phyloP scores from a whole-genome alignment of 2,797 vertebrate species.

The Cuniculus paca region DNA sequence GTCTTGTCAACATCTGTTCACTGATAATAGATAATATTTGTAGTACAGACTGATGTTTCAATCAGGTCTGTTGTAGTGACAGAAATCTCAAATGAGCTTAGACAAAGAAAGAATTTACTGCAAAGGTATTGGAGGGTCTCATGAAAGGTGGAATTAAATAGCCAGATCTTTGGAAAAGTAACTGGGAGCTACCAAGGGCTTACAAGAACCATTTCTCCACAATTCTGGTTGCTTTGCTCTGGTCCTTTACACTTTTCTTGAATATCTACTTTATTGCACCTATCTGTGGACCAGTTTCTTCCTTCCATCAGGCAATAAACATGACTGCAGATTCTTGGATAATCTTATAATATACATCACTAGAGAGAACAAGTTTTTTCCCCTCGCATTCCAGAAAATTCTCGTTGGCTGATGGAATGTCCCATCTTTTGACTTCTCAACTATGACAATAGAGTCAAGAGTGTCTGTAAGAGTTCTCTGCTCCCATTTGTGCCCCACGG shows the following conservation, averaged over 20 bases:
- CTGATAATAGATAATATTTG: background rate
- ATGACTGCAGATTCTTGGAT: background rate
- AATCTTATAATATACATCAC: background rate
- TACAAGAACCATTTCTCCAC: background rate
- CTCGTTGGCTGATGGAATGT: background rate
- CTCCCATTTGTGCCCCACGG: background rate
- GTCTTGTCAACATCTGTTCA: background rate
- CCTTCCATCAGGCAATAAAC: background rate
- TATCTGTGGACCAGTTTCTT: background rate
- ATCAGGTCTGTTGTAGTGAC: background rate
- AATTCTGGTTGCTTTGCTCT: background rate
- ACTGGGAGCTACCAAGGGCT: background rate
- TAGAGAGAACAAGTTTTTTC: background rate
- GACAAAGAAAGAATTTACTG: background rate
- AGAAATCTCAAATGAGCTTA: constrained; percentile 1
- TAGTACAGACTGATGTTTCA: background rate
- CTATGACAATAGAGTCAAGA: background rate
- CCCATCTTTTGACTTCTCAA: background rate
- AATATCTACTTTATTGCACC: background rate
- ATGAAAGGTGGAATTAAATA: background rate
- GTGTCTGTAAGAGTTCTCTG: background rate
- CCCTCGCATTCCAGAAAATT: background rate
- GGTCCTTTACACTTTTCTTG: constrained; percentile 11
- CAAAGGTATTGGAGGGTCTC: background rate
- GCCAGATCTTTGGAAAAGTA: background rate